phyloP scores from a whole-genome alignment of 2,888 invertebrate species.

The Choreutis nemorana region DNA sequence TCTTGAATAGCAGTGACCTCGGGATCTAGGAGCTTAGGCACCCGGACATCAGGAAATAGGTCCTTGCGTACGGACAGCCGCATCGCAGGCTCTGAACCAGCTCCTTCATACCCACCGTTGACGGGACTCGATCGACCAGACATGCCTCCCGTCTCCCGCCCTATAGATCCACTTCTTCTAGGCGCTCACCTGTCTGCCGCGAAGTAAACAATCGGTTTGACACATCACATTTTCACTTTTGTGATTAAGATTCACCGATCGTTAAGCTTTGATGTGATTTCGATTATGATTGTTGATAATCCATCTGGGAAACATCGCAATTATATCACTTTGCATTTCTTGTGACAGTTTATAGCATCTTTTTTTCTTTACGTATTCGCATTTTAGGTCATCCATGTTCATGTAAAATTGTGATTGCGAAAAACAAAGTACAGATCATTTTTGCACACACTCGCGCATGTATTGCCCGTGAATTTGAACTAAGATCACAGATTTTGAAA shows the following conservation, averaged over 20 bases:
- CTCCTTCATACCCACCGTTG: constrained; percentile 57
- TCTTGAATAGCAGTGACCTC: constrained; percentile 28
- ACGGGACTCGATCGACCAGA: constrained; percentile 59
- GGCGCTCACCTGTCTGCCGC: constrained; percentile 59
- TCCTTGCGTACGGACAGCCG: constrained; percentile 61
- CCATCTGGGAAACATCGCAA: constrained; percentile 45
- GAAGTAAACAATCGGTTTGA: constrained; percentile 67
- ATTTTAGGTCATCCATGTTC: constrained; percentile 69
- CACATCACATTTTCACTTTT: constrained; percentile 68
- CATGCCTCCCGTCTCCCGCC: constrained; percentile 55
- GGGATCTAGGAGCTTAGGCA: constrained; percentile 25
- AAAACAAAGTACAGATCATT: constrained; percentile 64
- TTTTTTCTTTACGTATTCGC: constrained; percentile 64
- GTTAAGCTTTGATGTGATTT: constrained; percentile 36
- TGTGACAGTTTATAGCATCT: constrained; percentile 56
- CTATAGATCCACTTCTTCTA: constrained; percentile 57
- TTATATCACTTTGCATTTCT: constrained; percentile 47
- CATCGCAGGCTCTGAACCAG: constrained; percentile 28
- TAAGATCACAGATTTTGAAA: constrained; percentile 33
- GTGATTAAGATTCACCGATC: constrained; percentile 45
- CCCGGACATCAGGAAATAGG: constrained; percentile 47
- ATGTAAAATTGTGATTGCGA: constrained; percentile 68
- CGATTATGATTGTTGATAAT: constrained; percentile 43
- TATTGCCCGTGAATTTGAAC: constrained; percentile 35
- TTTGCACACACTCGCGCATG: constrained; percentile 56